Evolutionary conservation across 2,113 vertebrate species (phyloP).

Genomic region (Semnopithecus entellus): DNA sequence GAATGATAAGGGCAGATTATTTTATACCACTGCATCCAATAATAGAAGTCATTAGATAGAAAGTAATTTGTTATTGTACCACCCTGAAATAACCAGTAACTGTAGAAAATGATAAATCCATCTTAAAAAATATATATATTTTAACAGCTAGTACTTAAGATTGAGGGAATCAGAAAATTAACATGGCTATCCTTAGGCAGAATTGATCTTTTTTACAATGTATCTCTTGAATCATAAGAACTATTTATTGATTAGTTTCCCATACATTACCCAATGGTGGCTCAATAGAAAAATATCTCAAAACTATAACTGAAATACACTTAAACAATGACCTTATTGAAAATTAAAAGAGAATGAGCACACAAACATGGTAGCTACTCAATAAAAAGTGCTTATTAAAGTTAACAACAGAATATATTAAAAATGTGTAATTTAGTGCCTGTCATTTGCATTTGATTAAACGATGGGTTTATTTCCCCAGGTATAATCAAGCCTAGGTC

Average conservation of each 20-base stretch:
- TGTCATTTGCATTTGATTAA: neutral
- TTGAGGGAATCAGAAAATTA: slow-evolving; percentile 37
- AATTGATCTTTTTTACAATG: neutral
- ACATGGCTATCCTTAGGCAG: neutral
- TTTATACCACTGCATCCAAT: neutral
- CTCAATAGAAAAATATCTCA: neutral
- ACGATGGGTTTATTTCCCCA: neutral
- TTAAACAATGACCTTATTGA: neutral
- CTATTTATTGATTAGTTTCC: neutral
- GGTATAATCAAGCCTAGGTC: neutral
- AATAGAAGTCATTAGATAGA: neutral
- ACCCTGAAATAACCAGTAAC: neutral
- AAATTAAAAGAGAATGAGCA: neutral
- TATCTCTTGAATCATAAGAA: slow-evolving; percentile 31
- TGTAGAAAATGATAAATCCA: neutral
- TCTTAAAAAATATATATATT: neutral
- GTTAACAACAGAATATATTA: neutral
- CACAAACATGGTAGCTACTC: neutral
- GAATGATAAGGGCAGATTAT: slow-evolving; percentile 60
- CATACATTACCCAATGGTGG: neutral
- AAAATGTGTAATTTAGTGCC: neutral
- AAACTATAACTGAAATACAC: neutral
- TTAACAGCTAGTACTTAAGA: neutral
- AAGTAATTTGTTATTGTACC: neutral
- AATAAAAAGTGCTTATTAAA: neutral